These are phyloP conservation scores for Cinara cedri DNA, from an alignment of 2,888 invertebrate genomes.

Conservation along the genomic window DNA sequence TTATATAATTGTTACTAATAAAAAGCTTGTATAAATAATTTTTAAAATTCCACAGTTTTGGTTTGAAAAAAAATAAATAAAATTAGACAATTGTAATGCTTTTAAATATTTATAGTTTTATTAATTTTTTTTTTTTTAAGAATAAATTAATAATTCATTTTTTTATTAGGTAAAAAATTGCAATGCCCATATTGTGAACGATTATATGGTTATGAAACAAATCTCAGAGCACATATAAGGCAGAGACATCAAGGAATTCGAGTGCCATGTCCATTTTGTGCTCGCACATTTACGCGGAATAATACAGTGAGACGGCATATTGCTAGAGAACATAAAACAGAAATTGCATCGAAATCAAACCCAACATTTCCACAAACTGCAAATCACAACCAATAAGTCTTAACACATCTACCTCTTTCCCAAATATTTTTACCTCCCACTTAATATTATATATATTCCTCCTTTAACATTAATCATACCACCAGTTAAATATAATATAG, in stretches of 20 bases:
- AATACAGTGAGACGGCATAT: conserved; percentile 90
- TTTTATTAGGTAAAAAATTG: conserved; percentile 80
- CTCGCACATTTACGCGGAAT: conserved; percentile 89
- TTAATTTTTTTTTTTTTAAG: too few relatives aligned
- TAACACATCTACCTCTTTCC: conserved; percentile 53
- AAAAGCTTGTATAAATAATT: too few relatives aligned
- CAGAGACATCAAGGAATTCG: conserved; percentile 91
- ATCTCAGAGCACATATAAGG: conserved; percentile 86
- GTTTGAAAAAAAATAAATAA: too few relatives aligned
- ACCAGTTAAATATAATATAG: conserved; percentile 52
- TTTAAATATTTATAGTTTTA: too few relatives aligned
- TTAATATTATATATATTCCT: conserved; percentile 35
- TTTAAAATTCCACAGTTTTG: too few relatives aligned
- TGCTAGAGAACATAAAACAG: conserved; percentile 85
- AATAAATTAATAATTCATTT: conserved; percentile 52
- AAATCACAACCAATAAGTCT: conserved; percentile 70
- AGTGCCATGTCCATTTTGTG: conserved; percentile 88
- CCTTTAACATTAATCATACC: conserved; percentile 42
- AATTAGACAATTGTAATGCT: too few relatives aligned
- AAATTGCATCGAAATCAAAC: conserved; percentile 72
- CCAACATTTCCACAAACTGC: conserved; percentile 65
- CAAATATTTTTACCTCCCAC: conserved; percentile 29
- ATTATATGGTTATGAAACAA: conserved; percentile 90
- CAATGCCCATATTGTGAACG: conserved; percentile 93
- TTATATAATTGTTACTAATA: too few relatives aligned